Evolutionary conservation across 2,113 vertebrate genomes (phyloP).

Genomic region (Pelmatolapia mariae): DNA sequence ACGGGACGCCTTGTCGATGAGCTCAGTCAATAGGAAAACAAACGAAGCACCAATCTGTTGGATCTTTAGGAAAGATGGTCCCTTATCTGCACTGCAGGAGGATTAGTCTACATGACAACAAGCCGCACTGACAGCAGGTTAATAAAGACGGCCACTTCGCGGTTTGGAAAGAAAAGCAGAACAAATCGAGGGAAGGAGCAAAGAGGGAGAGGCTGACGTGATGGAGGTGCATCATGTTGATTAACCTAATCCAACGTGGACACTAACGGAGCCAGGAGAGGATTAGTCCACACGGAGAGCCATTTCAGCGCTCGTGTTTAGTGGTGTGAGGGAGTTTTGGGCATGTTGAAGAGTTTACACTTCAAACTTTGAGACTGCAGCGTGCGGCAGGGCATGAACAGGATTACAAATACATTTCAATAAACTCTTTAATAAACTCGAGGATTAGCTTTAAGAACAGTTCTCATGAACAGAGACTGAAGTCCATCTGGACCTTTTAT

Average conservation of each 20-base stretch:
- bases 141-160: not conserved
- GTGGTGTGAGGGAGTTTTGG: not conserved
- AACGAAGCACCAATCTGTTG: not conserved
- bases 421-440: not conserved
- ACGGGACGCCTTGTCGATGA: not conserved
- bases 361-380: not conserved
- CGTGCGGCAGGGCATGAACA: accelerated
- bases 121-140: not conserved
- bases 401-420: not conserved
- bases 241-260: not conserved
- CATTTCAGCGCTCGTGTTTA: not conserved
- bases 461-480: not conserved
- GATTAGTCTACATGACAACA: not conserved
- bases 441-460: not conserved
- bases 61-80: not conserved
- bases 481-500: not conserved
- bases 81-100: not conserved
- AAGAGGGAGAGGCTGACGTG: not conserved
- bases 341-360: not conserved
- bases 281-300: not conserved
- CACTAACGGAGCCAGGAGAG: not conserved
- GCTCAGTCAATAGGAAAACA: not conserved
- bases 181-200: not conserved
- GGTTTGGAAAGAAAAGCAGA: not conserved
- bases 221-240: not conserved